phyloP scores from a whole-genome alignment of 2,113 vertebrate genomes.

The Triplophysa siluroides region DNA sequence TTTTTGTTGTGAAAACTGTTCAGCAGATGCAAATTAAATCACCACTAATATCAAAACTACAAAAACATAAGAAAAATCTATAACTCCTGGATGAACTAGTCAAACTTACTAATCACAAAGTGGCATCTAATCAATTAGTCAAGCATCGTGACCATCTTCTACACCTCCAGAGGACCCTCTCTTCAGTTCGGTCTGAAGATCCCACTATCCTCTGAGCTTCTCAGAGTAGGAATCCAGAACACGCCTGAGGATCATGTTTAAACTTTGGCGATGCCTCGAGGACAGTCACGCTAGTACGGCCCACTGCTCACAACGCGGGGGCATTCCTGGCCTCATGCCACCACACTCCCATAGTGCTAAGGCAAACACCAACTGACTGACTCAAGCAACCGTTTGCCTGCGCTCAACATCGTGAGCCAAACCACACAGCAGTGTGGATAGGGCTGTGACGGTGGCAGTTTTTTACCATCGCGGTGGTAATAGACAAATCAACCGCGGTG shows the following conservation, averaged over 20 bases:
- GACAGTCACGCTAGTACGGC: conserved; percentile 14
- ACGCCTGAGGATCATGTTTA: background rate
- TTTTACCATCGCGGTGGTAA: no score
- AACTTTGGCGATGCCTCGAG: conserved; percentile 11
- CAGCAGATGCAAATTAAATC: no score
- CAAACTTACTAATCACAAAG: no score
- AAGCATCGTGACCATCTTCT: background rate
- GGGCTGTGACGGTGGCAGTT: no score
- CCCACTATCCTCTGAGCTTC: background rate
- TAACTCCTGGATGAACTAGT: no score
- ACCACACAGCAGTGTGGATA: background rate
- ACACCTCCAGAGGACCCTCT: conserved; percentile 5
- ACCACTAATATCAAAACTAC: no score
- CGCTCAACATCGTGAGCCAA: background rate
- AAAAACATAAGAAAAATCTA: no score
- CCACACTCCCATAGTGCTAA: conserved; percentile 35
- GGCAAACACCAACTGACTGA: conserved; percentile 49
- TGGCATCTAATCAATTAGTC: no score
- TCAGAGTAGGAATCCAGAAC: background rate
- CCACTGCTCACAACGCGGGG: conserved; percentile 34
- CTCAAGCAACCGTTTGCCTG: conserved; percentile 7
- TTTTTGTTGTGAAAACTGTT: no score
- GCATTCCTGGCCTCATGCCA: conserved; percentile 38
- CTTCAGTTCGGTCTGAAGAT: background rate
- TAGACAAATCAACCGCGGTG: no score